Evolutionary conservation across 1,140 invertebrate genomes (phyloP).

Genomic region (Stenopsyche tienmushanensis): DNA sequence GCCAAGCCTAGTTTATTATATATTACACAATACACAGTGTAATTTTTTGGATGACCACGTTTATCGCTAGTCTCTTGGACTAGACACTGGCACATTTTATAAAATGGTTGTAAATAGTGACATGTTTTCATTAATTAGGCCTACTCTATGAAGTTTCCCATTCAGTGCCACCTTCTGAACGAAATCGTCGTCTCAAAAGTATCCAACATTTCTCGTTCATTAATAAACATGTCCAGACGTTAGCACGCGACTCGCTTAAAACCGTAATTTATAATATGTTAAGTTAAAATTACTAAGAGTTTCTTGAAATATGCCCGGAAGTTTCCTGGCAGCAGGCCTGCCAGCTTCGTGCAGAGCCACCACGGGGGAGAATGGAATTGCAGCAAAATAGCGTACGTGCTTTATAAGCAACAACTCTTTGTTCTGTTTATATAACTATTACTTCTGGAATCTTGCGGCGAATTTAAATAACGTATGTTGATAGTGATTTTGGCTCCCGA

Average conservation of each 20-base stretch:
- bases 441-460: neutral
- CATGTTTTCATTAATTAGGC: too few relatives aligned
- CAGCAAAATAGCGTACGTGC: too few relatives aligned
- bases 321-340: constrained; percentile 8
- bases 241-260: constrained; percentile 19
- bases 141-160: too few relatives aligned
- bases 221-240: constrained; percentile 20
- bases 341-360: neutral
- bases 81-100: too few relatives aligned
- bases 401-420: neutral
- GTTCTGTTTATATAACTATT: neutral
- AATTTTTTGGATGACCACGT: too few relatives aligned
- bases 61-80: too few relatives aligned
- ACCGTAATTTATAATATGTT: constrained; percentile 19
- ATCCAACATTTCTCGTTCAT: constrained; percentile 2
- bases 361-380: neutral
- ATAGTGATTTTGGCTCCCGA: too few relatives aligned
- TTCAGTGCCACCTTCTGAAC: neutral
- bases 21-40: too few relatives aligned
- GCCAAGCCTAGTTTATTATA: too few relatives aligned
- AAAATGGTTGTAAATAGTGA: too few relatives aligned
- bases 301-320: constrained; percentile 23
- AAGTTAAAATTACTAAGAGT: constrained; percentile 11
- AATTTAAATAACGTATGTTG: too few relatives aligned
- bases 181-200: neutral